Percentiles rank a stretch among this genome's conserved stretches.
phyloP scores from a whole-genome alignment of 2,888 invertebrate species.

The Tiliacea aurago region DNA sequence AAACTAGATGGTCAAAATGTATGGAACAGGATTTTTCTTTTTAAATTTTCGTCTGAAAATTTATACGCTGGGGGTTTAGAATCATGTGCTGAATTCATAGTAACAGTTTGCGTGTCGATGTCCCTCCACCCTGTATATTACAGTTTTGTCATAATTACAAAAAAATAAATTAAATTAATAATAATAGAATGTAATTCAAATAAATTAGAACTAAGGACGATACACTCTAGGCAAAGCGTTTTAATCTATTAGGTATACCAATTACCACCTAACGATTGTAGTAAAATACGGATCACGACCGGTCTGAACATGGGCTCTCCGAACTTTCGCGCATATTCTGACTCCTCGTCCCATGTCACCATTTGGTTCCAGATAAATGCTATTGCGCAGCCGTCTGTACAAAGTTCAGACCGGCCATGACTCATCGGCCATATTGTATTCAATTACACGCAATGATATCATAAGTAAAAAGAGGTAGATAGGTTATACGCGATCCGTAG shows the following conservation, averaged over 20 bases:
- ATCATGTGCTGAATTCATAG: too few relatives aligned
- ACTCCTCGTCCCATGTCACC: too few relatives aligned
- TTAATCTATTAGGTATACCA: constrained; percentile 22
- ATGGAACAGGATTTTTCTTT: too few relatives aligned
- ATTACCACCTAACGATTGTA: neutral
- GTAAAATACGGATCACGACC: neutral
- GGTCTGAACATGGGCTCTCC: too few relatives aligned
- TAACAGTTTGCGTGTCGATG: neutral
- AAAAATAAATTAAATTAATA: constrained; percentile 17
- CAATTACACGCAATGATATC: neutral
- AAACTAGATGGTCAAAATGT: too few relatives aligned
- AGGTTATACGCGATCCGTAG: neutral
- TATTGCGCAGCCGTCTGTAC: too few relatives aligned
- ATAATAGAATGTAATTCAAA: constrained; percentile 8
- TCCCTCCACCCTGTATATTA: constrained; percentile 11
- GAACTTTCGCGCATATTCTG: too few relatives aligned
- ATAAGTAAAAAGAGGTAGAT: neutral
- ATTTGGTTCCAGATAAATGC: too few relatives aligned
- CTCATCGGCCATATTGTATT: neutral
- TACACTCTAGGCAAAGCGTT: constrained; percentile 20
- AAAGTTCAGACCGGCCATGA: too few relatives aligned
- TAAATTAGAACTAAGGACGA: constrained; percentile 36
- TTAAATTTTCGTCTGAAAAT: too few relatives aligned
- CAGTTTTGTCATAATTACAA: constrained; percentile 37
- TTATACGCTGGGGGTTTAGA: too few relatives aligned